Evolutionary conservation across 1,140 invertebrate species (phyloP).

Genomic region (Drosophila watanabei): DNA sequence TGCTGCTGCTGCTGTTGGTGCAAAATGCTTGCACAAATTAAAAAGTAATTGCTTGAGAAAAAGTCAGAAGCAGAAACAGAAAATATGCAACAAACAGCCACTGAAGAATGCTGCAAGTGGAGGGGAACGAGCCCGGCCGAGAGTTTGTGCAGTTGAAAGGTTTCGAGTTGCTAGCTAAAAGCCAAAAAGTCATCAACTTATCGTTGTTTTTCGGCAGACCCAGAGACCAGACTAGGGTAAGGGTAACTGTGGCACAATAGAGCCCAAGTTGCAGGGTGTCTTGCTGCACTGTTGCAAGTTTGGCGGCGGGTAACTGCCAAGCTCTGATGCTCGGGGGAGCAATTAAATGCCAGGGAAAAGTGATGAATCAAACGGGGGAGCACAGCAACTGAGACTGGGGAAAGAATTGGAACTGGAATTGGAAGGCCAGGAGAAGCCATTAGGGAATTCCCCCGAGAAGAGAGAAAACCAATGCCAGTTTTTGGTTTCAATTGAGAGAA

Average conservation of each 20-base stretch:
- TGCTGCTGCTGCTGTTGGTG: constrained; percentile 28
- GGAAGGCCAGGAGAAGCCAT: constrained; percentile 6
- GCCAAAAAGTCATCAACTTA: constrained; percentile 57
- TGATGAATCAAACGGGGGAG: constrained; percentile 47
- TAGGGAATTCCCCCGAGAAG: constrained; percentile 11
- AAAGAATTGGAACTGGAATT: constrained; percentile 14
- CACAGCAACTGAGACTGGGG: not conserved
- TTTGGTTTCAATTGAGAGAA: not conserved
- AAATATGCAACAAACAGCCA: constrained; percentile 58
- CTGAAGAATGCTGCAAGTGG: constrained; percentile 13
- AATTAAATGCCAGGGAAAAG: constrained; percentile 57
- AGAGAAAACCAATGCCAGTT: not conserved
- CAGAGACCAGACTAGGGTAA: not conserved
- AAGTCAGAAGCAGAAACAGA: constrained; percentile 48
- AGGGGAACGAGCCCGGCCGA: not conserved
- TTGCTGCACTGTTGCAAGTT: constrained; percentile 11
- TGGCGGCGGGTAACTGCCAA: not conserved
- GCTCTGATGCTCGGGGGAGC: constrained; percentile 33
- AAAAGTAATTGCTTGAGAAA: constrained; percentile 68
- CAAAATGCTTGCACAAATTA: constrained; percentile 64
- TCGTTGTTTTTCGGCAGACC: constrained; percentile 38
- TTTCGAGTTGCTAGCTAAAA: constrained; percentile 52
- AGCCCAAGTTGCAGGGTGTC: constrained; percentile 19
- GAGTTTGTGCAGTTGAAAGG: constrained; percentile 48
- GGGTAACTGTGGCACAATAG: constrained; percentile 5